Evolutionary conservation across 2,113 vertebrate species (phyloP).

Genomic region (Hydrochoerus hydrochaeris): DNA sequence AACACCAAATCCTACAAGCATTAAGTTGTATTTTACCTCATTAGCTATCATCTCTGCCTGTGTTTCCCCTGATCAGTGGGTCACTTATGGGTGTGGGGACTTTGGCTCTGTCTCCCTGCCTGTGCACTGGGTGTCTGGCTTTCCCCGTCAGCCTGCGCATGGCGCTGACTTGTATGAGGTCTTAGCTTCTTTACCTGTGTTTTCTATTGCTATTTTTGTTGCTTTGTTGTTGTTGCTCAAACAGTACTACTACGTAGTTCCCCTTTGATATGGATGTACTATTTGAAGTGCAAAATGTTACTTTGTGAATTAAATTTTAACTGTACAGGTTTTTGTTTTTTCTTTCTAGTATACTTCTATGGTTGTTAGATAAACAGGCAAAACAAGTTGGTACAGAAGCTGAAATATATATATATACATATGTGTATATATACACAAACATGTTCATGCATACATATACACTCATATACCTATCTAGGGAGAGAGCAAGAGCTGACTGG

Average conservation of each 20-base stretch:
- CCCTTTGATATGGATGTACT: not conserved
- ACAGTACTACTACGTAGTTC: not conserved
- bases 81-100: too few species aligned
- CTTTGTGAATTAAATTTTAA: not conserved
- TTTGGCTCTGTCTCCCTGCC: too few species aligned
- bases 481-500: not conserved
- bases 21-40: too few species aligned
- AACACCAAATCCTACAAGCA: too few species aligned
- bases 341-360: not conserved
- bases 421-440: not conserved
- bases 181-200: too few species aligned
- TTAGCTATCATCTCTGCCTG: too few species aligned
- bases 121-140: too few species aligned
- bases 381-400: not conserved
- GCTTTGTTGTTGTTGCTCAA: not conserved
- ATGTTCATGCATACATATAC: not conserved
- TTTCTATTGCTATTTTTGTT: not conserved
- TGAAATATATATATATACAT: not conserved
- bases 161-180: too few species aligned
- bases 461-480: not conserved
- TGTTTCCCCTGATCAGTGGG: too few species aligned
- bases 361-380: not conserved
- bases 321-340: not conserved
- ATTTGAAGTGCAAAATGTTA: not conserved
- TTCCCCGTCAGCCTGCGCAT: too few species aligned